Base-by-base conservation (phyloP, 2,797 vertebrate genomes). In the Tarsius wallacei region DNA sequence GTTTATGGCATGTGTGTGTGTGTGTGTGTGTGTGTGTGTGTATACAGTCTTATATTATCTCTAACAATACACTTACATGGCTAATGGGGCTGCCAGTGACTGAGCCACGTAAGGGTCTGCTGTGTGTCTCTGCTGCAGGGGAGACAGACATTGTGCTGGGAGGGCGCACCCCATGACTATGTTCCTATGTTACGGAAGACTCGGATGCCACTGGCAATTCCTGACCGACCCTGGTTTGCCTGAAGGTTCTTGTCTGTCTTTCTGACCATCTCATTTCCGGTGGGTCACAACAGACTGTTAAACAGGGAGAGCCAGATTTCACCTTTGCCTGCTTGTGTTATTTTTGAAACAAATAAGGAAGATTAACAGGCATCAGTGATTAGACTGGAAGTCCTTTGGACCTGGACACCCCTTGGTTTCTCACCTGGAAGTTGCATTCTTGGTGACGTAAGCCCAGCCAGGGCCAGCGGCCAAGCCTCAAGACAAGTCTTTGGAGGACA, bases 241-340 rank as follows among this genome's bases (percentile, higher is more conserved):
- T 96, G 95, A 96, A 93, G 33, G 82, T 84, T 92, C 16, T 47
- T 53, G n/a, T 63, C 42, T 70, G 24, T 36, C 33, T 86, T 91
- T 84, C 28, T 28, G 28, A 28, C 28, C 66, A 13, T 61, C 28
- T 81, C 89, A 96, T 98, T 97, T 87, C 90, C 0, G 89, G 13
- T 16, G 82, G 51, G 24, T 96, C 66, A 89, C 73, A 96, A 86
- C 47, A 93, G 88, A 90, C 81, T 97, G 78, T 87, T 97, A 96
- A 96, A 93, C 59, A 70, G 76, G 86, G 83, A 93, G 87, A 96
- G 86, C 74, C 71, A 90, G 95, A 88, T 80, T 33, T 93, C 64
- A 89, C n/a, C 57, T 93, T 85, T 78, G 70, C 78, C 33, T 96
- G 87, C 83, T 83, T 80, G 61, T 74, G 70, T 82, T 97, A 53